Evolutionary conservation across 2,113 vertebrate species (phyloP).

Genomic region (Puntigrus tetrazona): DNA sequence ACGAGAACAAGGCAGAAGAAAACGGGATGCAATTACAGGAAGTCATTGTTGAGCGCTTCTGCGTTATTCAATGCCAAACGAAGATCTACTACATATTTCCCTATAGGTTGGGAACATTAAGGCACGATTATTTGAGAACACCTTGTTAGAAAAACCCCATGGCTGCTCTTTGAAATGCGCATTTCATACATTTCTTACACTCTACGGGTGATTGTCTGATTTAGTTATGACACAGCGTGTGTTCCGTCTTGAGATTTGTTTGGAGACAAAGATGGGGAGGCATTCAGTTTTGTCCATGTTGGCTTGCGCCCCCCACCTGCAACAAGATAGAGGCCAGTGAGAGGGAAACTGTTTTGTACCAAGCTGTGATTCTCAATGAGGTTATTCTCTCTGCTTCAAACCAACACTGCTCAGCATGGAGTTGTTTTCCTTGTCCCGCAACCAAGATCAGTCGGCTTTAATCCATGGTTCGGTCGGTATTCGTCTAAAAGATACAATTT

Average conservation of each 20-base stretch:
- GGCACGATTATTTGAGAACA: conserved; percentile 77
- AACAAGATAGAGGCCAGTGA: conserved; percentile 31
- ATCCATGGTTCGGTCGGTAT: neutral
- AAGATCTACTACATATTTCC: conserved; percentile 77
- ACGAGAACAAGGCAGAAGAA: conserved; percentile 73
- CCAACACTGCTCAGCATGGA: conserved; percentile 22
- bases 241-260: conserved; percentile 19
- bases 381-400: conserved; percentile 18
- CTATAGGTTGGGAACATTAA: conserved; percentile 74
- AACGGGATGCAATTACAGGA: conserved; percentile 77
- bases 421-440: neutral
- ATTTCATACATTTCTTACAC: conserved; percentile 73
- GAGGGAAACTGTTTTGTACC: conserved; percentile 35
- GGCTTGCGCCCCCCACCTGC: conserved; percentile 24
- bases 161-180: conserved; percentile 77
- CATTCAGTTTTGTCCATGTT: conserved; percentile 35
- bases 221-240: conserved; percentile 28
- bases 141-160: conserved; percentile 77
- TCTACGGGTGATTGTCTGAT: conserved; percentile 67
- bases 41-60: conserved; percentile 76
- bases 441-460: conserved; percentile 5
- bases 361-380: conserved; percentile 36
- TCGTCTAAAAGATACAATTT: conserved; percentile 20
- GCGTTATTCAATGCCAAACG: conserved; percentile 67
- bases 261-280: conserved; percentile 31